Conservation (phyloP, 1,140 invertebrate species). For the Pogonognathellus flavescens region DNA sequence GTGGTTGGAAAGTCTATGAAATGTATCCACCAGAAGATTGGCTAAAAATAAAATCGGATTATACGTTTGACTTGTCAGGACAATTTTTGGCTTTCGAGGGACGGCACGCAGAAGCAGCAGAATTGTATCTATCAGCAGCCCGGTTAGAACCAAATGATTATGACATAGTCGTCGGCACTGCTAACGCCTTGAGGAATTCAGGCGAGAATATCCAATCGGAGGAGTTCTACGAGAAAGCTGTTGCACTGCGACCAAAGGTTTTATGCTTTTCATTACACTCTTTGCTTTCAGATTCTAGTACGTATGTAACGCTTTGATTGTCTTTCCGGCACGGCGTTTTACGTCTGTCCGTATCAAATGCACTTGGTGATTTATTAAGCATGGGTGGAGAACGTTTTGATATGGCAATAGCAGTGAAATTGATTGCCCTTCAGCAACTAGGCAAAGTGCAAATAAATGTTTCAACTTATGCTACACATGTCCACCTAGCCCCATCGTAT, state of each 20-base stretch:
- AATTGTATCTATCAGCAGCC: constrained; percentile 82
- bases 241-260: constrained; percentile 79
- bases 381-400: constrained; percentile 15
- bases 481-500: no score
- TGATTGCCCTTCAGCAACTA: no score
- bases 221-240: constrained; percentile 83
- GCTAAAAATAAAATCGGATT: neutral
- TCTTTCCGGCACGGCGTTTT: neutral
- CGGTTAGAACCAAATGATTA: constrained; percentile 83
- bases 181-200: constrained; percentile 85
- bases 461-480: no score
- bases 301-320: neutral
- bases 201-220: constrained; percentile 85
- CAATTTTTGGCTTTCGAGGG: constrained; percentile 86
- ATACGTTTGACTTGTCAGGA: constrained; percentile 74
- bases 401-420: neutral
- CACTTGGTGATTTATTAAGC: constrained; percentile 15
- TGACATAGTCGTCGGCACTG: constrained; percentile 86
- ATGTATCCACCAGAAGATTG: neutral
- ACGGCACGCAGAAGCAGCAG: constrained; percentile 84
- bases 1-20: neutral
- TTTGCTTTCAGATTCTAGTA: neutral
- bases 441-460: no score
- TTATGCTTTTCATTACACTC: neutral
- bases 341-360: neutral